Evolutionary conservation across 2,888 invertebrate species (phyloP), one percentile per base, ranked within the genome.

Genomic region (Hyles lineata): DNA sequence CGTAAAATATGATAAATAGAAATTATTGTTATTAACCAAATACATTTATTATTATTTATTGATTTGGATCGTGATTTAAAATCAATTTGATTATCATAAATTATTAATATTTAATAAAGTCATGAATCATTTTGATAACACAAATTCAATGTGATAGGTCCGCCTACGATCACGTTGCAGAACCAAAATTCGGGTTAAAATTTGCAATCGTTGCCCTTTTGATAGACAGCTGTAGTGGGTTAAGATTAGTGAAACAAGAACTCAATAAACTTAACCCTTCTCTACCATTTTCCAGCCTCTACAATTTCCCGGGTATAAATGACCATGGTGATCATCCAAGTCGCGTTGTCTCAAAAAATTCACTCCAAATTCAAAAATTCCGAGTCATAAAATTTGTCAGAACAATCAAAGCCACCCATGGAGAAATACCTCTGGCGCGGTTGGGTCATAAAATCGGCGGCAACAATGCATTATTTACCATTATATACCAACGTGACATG

Each of bases 401-500:
- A 67, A 67, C 67, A 67, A 67, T 67, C 43, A 23, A 84, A 87
- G 87, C 94, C 94, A 93, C 94, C 94, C 93, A 93, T 92, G 93
- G 87, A 85, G 93, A 90, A 90, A 88, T 82, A 43, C 43, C 43
- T 88, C 88, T 85, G 84, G 83, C 87, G 83, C 78, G 83, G 83
- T 79, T 82, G 84, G 86, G 89, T 87, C 91, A 90, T 93, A 93
- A 93, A 93, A 84, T 90, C 90, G 89, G 87, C 91, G 90, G 90
- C 93, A 91, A 94, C 93, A 92, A 92, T 91, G 89, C 92, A 92
- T 93, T 93, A 94, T 94, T 92, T 93, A 94, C 92, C 91, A 94
- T 93, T 91, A 93, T 92, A 89, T 91, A 92, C 92, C 92, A 89
- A 88, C 83, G 90, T 89, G 93, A 93, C 93, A 93, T 87, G 86